These are phyloP conservation scores for Neostethus bicornis DNA, from an alignment of 2,797 vertebrate genomes.

Conservation along the genomic window DNA sequence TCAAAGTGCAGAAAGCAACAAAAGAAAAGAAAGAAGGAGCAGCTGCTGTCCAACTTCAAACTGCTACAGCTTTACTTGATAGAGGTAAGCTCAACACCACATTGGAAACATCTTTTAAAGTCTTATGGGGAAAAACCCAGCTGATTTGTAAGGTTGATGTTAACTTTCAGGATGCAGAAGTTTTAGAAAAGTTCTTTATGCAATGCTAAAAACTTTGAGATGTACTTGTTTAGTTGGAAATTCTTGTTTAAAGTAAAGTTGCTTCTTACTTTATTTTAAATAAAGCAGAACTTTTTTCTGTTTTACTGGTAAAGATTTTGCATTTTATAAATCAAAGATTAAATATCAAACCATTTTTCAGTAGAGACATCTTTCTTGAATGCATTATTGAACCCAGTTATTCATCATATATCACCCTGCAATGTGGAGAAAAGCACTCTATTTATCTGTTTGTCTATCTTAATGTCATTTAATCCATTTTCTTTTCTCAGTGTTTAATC, in stretches of 20 bases:
- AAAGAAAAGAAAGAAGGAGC: conserved; percentile 9
- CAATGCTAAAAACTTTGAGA: neutral
- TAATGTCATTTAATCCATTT: too few relatives aligned
- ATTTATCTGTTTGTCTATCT: too few relatives aligned
- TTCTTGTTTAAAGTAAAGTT: neutral
- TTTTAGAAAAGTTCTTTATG: neutral
- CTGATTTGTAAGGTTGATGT: neutral
- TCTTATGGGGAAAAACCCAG: neutral
- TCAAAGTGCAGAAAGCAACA: conserved; percentile 56
- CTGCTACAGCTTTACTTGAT: conserved; percentile 20
- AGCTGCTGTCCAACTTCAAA: conserved; percentile 22
- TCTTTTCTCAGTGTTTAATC: conserved; percentile 10
- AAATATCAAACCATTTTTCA: too few relatives aligned
- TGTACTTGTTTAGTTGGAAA: neutral
- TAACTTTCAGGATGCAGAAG: neutral
- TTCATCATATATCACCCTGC: too few relatives aligned
- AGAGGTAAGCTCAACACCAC: conserved; percentile 40
- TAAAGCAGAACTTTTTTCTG: too few relatives aligned
- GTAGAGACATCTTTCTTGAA: too few relatives aligned
- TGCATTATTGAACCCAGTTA: too few relatives aligned
- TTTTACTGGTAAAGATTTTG: too few relatives aligned
- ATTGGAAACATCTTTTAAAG: neutral
- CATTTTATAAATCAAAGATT: too few relatives aligned
- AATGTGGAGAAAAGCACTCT: too few relatives aligned
- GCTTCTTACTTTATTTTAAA: neutral